A percentile compares a stretch with the other conserved stretches of the same genome.
phyloP scores from a whole-genome alignment of 2,888 invertebrate species.

The Trissoscelio sp. region DNA sequence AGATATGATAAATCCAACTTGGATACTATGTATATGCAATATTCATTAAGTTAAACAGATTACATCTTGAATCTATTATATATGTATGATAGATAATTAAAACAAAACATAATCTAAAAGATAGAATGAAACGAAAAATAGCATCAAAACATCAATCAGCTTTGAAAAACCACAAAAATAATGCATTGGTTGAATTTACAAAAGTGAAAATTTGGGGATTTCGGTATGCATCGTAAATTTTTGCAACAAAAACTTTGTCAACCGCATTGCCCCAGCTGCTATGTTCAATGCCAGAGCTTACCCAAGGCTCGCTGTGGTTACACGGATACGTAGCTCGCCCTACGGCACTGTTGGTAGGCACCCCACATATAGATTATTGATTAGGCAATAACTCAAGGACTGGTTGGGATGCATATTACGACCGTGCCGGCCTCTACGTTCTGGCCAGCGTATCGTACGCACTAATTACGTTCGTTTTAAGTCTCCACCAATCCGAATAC shows the following conservation, averaged over 20 bases:
- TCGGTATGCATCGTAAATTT: background rate
- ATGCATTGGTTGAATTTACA: too few species aligned
- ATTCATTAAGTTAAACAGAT: too few species aligned
- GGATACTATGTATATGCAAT: too few species aligned
- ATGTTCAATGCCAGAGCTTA: conserved; percentile 80
- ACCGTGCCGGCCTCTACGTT: conserved; percentile 78
- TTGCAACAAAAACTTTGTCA: conserved; percentile 61
- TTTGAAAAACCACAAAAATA: too few species aligned
- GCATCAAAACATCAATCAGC: too few species aligned
- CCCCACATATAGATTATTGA: conserved; percentile 83
- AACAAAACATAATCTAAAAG: too few species aligned
- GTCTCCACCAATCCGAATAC: conserved; percentile 68
- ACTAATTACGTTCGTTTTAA: conserved; percentile 82
- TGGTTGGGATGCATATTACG: conserved; percentile 83
- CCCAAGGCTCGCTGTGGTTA: conserved; percentile 74
- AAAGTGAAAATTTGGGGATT: background rate
- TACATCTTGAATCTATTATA: too few species aligned
- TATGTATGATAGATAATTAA: too few species aligned
- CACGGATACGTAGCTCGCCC: conserved; percentile 77
- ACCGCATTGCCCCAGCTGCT: conserved; percentile 80
- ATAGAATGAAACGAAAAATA: too few species aligned
- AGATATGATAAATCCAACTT: too few species aligned
- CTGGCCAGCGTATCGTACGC: conserved; percentile 76
- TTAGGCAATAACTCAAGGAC: conserved; percentile 84
- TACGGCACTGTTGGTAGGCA: conserved; percentile 74